Evolutionary conservation across 2,113 vertebrate genomes (phyloP), one percentile per base, ranked within the genome.

Genomic region (Gracilinanus agilis): DNA sequence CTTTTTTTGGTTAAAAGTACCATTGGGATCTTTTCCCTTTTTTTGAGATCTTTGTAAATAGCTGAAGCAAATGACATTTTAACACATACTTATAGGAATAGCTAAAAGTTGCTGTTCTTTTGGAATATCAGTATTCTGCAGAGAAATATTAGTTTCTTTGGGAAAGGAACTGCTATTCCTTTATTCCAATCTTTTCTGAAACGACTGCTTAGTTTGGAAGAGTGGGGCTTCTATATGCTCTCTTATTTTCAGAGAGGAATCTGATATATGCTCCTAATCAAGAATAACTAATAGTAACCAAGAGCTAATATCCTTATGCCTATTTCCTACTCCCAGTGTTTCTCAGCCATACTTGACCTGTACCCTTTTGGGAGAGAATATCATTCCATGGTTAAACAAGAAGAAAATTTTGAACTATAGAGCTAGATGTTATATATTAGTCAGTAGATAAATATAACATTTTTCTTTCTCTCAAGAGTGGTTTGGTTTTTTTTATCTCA

Each of bases 361-460:
- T 24, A 19, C 53, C 49, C 55, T 91, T 54, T 54, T 34, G 58
- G 49, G 56, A 94, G 96, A 95, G 11, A 55, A 1, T 94, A 55
- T 90, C 96, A 97, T 96, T 91, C 29, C 55, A 91, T 96, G 95
- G 3, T 92, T 96, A 9, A 89, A 49, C 58, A 93, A 92, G 67
- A 90, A 90, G 94, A 24, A 90, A 75, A 89, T 90, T 89, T 94
- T 91, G 96, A 97, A 96, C 88, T 75, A 94, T 90, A 97, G 96
- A 92, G 24, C 94, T 94, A 94, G 93, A 97, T 96, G 54, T 96
- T 96, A 90, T 90, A 44, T 91, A 96, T 2, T 21, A 92, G 92
- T 96, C 90, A 93, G 91, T 90, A 97, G 94, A 97, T 89, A 96
- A 98, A 97, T 97, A 55, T 54, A 56, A 58, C 92, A 90, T 94